Percentiles rank a stretch among this genome's conserved stretches.
These are phyloP conservation scores for Anguilla obscura DNA, from an alignment of 2,797 vertebrate species.

Conservation along the genomic window DNA sequence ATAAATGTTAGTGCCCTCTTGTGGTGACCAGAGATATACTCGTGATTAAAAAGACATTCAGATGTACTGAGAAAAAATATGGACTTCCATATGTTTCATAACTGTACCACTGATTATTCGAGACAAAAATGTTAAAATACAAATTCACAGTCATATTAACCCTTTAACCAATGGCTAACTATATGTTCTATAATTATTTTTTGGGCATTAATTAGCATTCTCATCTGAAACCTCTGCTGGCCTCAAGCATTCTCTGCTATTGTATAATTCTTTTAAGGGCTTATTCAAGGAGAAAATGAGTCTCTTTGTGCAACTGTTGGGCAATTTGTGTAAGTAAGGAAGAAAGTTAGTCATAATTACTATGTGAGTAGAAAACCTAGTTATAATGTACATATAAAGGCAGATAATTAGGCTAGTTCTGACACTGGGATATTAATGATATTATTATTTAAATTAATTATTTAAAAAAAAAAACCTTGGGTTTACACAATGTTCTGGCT, in stretches of 20 bases:
- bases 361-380: constrained; percentile 45
- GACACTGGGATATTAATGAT: constrained; percentile 24
- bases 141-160: background rate
- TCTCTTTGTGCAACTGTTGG: constrained; percentile 69
- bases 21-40: background rate
- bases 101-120: background rate
- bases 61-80: background rate
- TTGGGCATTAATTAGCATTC: constrained; percentile 64
- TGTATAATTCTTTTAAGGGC: constrained; percentile 63
- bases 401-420: constrained; percentile 29
- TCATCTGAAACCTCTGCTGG: constrained; percentile 58
- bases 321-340: constrained; percentile 67
- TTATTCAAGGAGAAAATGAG: constrained; percentile 69
- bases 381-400: constrained; percentile 5
- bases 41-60: background rate
- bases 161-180: background rate
- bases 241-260: constrained; percentile 56
- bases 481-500: constrained; percentile 23
- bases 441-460: background rate
- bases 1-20: constrained; percentile 5
- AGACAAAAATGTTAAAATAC: background rate
- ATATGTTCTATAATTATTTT: constrained; percentile 46
- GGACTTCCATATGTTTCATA: background rate
- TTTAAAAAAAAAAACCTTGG: background rate
- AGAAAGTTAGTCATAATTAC: constrained; percentile 65